Base-by-base conservation (phyloP, 2,113 vertebrate species). In the Chelonoidis abingdonii region DNA sequence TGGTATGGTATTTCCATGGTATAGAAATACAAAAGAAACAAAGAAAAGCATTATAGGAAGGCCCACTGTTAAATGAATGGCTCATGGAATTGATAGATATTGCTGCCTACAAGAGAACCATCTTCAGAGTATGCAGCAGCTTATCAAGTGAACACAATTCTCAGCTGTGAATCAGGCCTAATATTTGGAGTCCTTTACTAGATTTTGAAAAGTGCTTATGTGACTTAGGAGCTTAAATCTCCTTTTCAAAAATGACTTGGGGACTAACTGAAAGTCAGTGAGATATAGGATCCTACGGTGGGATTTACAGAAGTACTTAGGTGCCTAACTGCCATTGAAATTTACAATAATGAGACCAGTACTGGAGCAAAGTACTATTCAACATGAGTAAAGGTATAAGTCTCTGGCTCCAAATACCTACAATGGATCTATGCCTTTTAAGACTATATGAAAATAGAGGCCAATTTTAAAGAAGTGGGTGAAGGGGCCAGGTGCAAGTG, bases 381-480 rank as follows among this genome's bases (percentile, higher is more conserved):
- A 62, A 31, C 0, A 0, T 22, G 25, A 81, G 12, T 44, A 89
- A 79, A 52, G 49, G 80, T 89, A 78, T 0, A 0, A 4, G 6
- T 2, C 24, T 86, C 62, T 24, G 50, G 14, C 50, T 62, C 10
- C n/a, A 41, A 50, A 1, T 29, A 1, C 13, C 11, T 47, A 76
- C 25, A 17, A n/a, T 92, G 54, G 2, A 2, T 78, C 31, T 11
- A 10, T 84, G 9, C 24, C 17, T 69, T 94, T 94, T 38, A 89
- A 8, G 19, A 25, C 78, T 1, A 22, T 24, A 17, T 22, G 31
- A 65, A 83, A 87, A 86, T 4, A 9, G 87, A 94, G 3, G 31
- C 0, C 94, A 90, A 57, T n/a, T n/a, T 84, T 56, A 78, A 86
- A 9, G 14, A 1, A 5, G 75, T 25, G 29, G 65, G n/a, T 10